A percentile compares a stretch with the other conserved stretches of the same genome.
Evolutionary conservation across 2,888 invertebrate species (phyloP).

Genomic region (Portevinia maculata): DNA sequence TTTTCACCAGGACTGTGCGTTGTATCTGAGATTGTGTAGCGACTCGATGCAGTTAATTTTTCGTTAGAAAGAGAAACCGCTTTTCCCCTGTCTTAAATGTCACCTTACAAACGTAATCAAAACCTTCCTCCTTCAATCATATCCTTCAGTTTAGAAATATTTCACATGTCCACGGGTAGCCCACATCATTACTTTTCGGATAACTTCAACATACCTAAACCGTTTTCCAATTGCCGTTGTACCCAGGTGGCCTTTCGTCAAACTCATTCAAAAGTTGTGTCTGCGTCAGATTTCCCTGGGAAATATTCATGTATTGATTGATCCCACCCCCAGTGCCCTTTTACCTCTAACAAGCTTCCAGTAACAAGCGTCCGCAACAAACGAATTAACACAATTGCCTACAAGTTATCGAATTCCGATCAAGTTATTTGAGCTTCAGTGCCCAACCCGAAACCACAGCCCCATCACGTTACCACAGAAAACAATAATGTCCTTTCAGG

Average conservation of each 20-base stretch:
- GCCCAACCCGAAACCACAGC: conserved; percentile 7
- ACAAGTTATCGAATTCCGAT: conserved; percentile 15
- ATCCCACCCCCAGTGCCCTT: not conserved
- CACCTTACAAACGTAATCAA: no score
- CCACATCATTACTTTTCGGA: no score
- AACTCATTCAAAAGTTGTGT: conserved; percentile 26
- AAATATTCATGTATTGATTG: not conserved
- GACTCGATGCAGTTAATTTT: no score
- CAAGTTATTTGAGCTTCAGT: not conserved
- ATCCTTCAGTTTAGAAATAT: not conserved
- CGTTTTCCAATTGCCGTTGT: no score
- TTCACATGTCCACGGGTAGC: no score
- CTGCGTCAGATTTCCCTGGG: conserved; percentile 9
- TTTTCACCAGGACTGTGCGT: no score
- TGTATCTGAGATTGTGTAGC: no score
- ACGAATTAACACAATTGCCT: conserved; percentile 1
- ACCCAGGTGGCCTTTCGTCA: no score
- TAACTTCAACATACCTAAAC: no score
- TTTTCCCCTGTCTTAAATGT: no score
- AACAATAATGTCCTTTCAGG: conserved; percentile 26
- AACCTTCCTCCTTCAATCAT: no score
- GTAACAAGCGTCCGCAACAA: not conserved
- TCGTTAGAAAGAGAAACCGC: no score
- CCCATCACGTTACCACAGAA: conserved; percentile 18
- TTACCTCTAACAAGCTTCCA: not conserved